phyloP scores from a whole-genome alignment of 2,113 vertebrate genomes.

The Excalfactoria chinensis region DNA sequence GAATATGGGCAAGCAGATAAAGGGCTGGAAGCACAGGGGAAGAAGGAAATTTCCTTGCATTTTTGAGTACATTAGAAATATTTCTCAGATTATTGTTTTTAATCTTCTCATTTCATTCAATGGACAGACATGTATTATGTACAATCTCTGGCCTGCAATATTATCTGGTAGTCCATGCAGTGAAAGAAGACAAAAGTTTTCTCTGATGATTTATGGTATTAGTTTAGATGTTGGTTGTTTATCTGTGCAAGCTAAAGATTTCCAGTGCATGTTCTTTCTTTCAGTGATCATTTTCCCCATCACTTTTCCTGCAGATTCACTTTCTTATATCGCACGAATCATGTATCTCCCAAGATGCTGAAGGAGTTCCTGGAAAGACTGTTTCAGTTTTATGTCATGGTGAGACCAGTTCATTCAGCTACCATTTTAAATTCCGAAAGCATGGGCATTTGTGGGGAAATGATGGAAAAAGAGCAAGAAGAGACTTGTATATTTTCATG shows the following conservation, averaged over 20 bases:
- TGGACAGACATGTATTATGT: not conserved
- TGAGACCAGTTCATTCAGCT: not conserved
- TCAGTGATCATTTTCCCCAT: not conserved
- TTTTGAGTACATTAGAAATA: not conserved
- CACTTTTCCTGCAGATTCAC: not conserved
- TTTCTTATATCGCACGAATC: not conserved
- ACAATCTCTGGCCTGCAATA: not conserved
- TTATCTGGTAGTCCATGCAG: not conserved
- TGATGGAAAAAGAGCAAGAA: not conserved
- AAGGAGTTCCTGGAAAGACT: not conserved
- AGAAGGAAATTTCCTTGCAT: not conserved
- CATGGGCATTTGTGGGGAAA: not conserved
- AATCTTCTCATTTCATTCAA: not conserved
- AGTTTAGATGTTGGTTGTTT: not conserved
- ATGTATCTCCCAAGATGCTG: not conserved
- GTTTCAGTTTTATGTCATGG: not conserved
- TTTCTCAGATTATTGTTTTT: not conserved
- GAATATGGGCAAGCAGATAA: not conserved
- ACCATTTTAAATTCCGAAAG: not conserved
- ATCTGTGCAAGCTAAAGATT: constrained; percentile 6
- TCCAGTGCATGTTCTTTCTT: not conserved
- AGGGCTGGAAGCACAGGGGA: not conserved
- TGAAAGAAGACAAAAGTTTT: not conserved
- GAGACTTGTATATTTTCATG: not conserved
- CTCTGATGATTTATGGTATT: not conserved